These are phyloP conservation scores for Gorsachius magnificus DNA, from an alignment of 2,797 vertebrate genomes.

Conservation along the genomic window DNA sequence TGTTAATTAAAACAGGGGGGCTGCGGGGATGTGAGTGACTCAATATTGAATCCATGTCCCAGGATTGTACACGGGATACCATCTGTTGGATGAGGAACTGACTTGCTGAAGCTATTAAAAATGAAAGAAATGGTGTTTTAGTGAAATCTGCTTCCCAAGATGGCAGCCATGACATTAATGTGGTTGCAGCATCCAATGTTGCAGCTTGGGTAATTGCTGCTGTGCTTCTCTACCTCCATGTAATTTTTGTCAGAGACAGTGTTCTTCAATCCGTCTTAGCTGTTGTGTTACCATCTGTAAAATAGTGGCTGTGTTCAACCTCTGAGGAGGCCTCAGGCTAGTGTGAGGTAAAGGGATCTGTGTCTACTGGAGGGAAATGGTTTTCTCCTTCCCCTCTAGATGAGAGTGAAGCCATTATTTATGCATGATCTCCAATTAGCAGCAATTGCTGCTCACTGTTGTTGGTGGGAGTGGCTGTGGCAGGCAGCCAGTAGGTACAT, in stretches of 20 bases:
- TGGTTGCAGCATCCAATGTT: accelerated
- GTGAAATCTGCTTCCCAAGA: not conserved
- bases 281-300: not conserved
- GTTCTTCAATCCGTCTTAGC: accelerated
- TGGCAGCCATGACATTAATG: not conserved
- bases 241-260: accelerated
- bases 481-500: not conserved
- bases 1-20: not conserved
- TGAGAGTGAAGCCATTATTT: conserved; percentile 25
- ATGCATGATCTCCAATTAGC: conserved; percentile 59
- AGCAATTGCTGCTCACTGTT: conserved; percentile 15
- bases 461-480: conserved; percentile 43
- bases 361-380: not conserved
- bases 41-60: not conserved
- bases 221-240: not conserved
- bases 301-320: not conserved
- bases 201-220: not conserved
- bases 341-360: not conserved
- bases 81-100: conserved; percentile 23
- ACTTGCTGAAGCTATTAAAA: not conserved
- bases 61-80: not conserved
- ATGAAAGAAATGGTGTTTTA: not conserved
- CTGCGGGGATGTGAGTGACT: not conserved
- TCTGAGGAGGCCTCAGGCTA: conserved; percentile 9
- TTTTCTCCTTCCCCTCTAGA: not conserved